Evolutionary conservation across 2,888 invertebrate species (phyloP).

Genomic region (Epinotia nisella): DNA sequence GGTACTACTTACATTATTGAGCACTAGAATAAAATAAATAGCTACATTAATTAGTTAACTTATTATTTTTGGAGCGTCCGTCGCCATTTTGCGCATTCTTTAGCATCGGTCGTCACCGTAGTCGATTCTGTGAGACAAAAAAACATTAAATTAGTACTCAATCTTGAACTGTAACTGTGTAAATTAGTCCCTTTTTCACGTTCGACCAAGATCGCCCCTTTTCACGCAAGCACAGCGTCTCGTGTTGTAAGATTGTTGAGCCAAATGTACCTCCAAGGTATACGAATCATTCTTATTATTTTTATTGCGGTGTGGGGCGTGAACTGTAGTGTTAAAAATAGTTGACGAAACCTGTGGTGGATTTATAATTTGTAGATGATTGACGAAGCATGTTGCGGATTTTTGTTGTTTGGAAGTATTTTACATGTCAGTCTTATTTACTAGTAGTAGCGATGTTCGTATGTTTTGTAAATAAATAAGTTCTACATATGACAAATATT

Average conservation of each 20-base stretch:
- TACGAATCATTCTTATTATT: not conserved
- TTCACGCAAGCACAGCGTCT: not conserved
- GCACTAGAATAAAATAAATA: not conserved
- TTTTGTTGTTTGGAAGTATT: too few species aligned
- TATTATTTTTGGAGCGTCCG: not conserved
- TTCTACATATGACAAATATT: too few species aligned
- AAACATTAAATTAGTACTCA: not conserved
- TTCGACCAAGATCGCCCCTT: too few species aligned
- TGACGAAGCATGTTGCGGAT: too few species aligned
- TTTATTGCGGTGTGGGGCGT: too few species aligned
- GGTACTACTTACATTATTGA: not conserved
- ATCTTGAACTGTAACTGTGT: not conserved
- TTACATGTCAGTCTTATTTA: too few species aligned
- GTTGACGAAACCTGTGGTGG: too few species aligned
- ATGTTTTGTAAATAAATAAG: too few species aligned
- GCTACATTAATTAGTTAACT: not conserved
- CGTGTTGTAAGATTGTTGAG: not conserved
- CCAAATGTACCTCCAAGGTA: not conserved
- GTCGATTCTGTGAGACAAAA: constrained; percentile 1
- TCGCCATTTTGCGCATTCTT: not conserved
- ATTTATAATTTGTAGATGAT: too few species aligned
- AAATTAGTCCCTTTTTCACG: too few species aligned
- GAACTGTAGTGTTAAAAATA: too few species aligned
- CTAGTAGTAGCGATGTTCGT: too few species aligned
- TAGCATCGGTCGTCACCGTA: not conserved